Evolutionary conservation across 2,113 vertebrate genomes (phyloP), one percentile per base, ranked within the genome.

Genomic region (Ovibos moschatus): DNA sequence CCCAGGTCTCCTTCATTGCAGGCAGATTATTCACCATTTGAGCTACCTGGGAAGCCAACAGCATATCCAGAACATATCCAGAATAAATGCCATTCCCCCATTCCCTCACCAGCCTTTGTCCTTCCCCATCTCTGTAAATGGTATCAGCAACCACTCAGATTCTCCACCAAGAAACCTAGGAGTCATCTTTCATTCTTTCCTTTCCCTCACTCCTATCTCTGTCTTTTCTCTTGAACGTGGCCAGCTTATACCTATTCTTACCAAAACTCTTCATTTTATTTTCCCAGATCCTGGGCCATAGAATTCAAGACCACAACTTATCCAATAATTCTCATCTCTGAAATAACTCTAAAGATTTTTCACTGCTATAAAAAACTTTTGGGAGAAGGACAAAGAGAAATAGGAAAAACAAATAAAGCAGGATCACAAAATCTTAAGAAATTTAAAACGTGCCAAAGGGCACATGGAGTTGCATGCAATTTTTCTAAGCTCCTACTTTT

Each of bases 241-340:
- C 74, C 58, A 40, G 81, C 23, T 88, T 88, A 51, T 28, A 14
- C 19, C 84, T 87, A 40, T 83, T 67, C 43, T 94, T 74, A 88
- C 60, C 60, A 97, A 67, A 28, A 85, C 16, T 25, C 53, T 92
- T 89, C 15, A 94, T 51, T 93, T 88, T 79, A 55, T 92, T 86
- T 81, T 97, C 53, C 81, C 91, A 97, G 76, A 82, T 92, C 40
- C 60, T 78, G 45, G 64, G 76, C 45, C 92, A 92, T 17, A 91
- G 85, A 86, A 92, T 55, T 93, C 79, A 90, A 90, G 83, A 96
- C 55, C 87, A 95, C 60, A 96, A 51, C 19, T 89, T 53, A 83
- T n/a, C 91, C 50, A 43, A 67, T 62, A 94, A 94, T 78, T 85
- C 28, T n/a, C 67, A 81, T 5, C n/a, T 53, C 58, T 19, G 79